Percentiles rank a stretch among this genome's conserved stretches.
phyloP scores from a whole-genome alignment of 2,888 invertebrate genomes.

The Temnothorax unifasciatus region DNA sequence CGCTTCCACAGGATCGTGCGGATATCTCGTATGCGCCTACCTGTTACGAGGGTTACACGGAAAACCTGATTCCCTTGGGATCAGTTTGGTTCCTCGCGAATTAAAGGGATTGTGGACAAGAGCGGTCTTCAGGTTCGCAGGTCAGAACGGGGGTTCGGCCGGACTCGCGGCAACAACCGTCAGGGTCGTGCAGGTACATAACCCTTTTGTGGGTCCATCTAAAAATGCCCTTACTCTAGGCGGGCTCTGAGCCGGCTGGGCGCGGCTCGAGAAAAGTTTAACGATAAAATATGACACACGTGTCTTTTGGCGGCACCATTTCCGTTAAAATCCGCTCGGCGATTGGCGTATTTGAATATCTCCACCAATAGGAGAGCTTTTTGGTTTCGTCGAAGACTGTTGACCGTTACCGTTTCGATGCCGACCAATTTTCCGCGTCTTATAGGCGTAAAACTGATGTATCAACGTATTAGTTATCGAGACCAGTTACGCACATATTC shows the following conservation, averaged over 20 bases:
- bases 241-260: not conserved
- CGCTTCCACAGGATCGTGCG: slow-evolving; percentile 70
- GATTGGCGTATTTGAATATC: slow-evolving; percentile 37
- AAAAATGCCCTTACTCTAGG: slow-evolving; percentile 79
- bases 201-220: slow-evolving; percentile 81
- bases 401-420: slow-evolving; percentile 32
- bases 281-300: slow-evolving; percentile 50
- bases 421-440: slow-evolving; percentile 15
- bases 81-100: slow-evolving; percentile 25
- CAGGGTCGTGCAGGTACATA: slow-evolving; percentile 84
- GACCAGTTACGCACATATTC: not conserved
- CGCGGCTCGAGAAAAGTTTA: slow-evolving; percentile 14
- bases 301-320: slow-evolving; percentile 23
- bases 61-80: slow-evolving; percentile 76
- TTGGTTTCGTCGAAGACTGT: not conserved
- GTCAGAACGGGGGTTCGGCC: slow-evolving; percentile 75
- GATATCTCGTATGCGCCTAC: slow-evolving; percentile 57
- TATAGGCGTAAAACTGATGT: not conserved
- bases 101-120: slow-evolving; percentile 46
- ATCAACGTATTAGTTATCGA: not conserved
- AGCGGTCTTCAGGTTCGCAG: slow-evolving; percentile 68
- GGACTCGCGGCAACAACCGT: slow-evolving; percentile 76
- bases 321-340: slow-evolving; percentile 26
- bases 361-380: slow-evolving; percentile 7
- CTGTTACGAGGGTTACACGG: slow-evolving; percentile 66